Evolutionary conservation across 2,797 vertebrate species (phyloP).

Genomic region (Rhinoraja longicauda): DNA sequence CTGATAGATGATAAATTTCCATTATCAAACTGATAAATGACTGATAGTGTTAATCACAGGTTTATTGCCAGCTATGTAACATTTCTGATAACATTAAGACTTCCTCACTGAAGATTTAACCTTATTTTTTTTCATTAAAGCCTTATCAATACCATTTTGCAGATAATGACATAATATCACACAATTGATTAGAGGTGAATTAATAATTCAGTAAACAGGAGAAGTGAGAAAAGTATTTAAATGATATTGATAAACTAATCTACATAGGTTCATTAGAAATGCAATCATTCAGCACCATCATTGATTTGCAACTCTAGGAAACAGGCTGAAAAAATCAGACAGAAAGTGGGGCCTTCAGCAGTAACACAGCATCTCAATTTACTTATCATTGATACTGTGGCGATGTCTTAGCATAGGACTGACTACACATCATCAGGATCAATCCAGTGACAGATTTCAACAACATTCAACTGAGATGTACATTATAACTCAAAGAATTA

Average conservation of each 20-base stretch:
- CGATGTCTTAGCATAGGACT: not conserved
- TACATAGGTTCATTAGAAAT: constrained; percentile 71
- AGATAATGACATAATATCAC: constrained; percentile 75
- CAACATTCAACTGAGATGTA: constrained; percentile 1
- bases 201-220: constrained; percentile 86
- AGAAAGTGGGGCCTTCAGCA: constrained; percentile 25
- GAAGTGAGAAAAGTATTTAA: constrained; percentile 86
- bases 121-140: not conserved
- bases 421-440: not conserved
- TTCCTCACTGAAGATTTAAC: not conserved
- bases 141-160: constrained; percentile 65
- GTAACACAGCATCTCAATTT: not conserved
- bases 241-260: constrained; percentile 87
- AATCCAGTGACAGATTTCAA: not conserved
- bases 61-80: not conserved
- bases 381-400: not conserved
- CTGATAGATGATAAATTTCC: too few species aligned
- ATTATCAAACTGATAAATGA: not conserved
- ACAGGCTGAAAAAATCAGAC: constrained; percentile 25
- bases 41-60: not conserved
- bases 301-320: constrained; percentile 52
- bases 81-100: constrained; percentile 4
- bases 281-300: constrained; percentile 68
- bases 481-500: not conserved
- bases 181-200: constrained; percentile 76